Conservation (phyloP, 2,888 invertebrate species). For the Catonia carolina region DNA sequence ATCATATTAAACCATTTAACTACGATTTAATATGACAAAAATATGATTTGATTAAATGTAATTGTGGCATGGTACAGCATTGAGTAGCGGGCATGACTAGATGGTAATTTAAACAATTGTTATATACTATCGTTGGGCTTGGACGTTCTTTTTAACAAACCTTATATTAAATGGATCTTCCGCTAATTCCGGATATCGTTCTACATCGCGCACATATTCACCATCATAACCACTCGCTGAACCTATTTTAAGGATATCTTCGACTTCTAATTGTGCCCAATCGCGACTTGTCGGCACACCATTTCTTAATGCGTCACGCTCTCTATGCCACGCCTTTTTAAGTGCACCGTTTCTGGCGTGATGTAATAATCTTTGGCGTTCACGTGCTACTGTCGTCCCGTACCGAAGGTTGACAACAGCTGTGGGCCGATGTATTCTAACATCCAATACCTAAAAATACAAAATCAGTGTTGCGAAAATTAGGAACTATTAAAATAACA, state of each 20-base stretch:
- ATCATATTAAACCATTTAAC: too few species aligned
- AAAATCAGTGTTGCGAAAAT: not conserved
- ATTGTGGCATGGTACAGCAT: constrained; percentile 7
- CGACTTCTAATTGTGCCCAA: constrained; percentile 82
- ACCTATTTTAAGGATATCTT: constrained; percentile 80
- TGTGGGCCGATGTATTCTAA: constrained; percentile 84
- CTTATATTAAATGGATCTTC: constrained; percentile 94
- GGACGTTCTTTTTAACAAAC: constrained; percentile 62
- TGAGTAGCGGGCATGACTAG: not conserved
- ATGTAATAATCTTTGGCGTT: constrained; percentile 79
- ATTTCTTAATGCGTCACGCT: constrained; percentile 73
- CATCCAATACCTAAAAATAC: constrained; percentile 51
- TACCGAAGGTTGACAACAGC: constrained; percentile 91
- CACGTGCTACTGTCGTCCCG: constrained; percentile 85
- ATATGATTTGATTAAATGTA: not conserved
- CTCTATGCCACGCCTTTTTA: constrained; percentile 88
- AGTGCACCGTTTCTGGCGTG: constrained; percentile 84
- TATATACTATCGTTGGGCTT: constrained; percentile 32
- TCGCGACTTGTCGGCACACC: constrained; percentile 45
- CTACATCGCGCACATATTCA: constrained; percentile 85
- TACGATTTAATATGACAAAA: too few species aligned
- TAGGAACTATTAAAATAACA: not conserved
- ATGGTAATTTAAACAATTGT: constrained; percentile 17
- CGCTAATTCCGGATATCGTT: constrained; percentile 83
- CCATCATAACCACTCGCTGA: constrained; percentile 81